Evolutionary conservation across 2,113 vertebrate species (phyloP).

Genomic region (Parus major): DNA sequence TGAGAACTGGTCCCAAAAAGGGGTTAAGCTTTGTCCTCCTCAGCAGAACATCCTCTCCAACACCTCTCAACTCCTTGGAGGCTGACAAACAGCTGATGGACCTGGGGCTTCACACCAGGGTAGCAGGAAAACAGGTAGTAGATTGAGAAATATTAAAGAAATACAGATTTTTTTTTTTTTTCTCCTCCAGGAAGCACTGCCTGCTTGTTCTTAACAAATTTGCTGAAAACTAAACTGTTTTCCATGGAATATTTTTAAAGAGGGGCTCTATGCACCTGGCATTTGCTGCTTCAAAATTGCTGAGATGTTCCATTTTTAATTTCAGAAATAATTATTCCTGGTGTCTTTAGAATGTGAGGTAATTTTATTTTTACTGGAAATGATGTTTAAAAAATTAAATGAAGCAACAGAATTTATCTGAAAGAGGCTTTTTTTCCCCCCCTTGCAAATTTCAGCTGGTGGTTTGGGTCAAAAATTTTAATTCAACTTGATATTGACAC

Average conservation of each 20-base stretch:
- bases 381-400: not conserved
- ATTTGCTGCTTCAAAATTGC: not conserved
- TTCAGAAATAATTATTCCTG: not conserved
- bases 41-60: not conserved
- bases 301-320: not conserved
- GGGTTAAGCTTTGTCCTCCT: not conserved
- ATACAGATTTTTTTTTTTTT: not conserved
- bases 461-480: not conserved
- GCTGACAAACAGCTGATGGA: not conserved
- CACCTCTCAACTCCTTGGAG: not conserved
- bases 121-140: not conserved
- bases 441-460: not conserved
- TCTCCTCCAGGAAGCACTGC: not conserved
- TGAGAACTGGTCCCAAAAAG: not conserved
- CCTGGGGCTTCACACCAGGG: not conserved
- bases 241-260: not conserved
- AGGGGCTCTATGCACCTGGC: not conserved
- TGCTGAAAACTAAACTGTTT: not conserved
- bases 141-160: not conserved
- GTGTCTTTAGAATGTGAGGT: not conserved
- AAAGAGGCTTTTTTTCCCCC: not conserved
- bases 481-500: not conserved
- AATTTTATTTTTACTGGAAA: not conserved
- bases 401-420: not conserved
- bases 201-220: not conserved